Conservation (phyloP, 1,140 invertebrate species). For the Psilanteris sp. region DNA sequence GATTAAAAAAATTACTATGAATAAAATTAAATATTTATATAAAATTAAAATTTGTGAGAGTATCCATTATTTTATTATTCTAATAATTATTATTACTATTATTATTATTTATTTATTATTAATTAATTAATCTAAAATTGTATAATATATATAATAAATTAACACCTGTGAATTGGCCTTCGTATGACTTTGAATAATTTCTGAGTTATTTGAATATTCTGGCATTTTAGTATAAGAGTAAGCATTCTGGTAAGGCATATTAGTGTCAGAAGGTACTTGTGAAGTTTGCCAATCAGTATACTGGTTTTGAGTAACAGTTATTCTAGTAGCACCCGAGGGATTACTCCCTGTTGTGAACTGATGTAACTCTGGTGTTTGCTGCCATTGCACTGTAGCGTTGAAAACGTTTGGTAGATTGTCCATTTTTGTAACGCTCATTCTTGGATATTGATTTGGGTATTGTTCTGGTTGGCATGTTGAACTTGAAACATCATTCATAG, state of each 20-base stretch:
- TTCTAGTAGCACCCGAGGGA: constrained; percentile 16
- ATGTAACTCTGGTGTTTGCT: constrained; percentile 35
- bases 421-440: constrained; percentile 51
- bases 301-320: constrained; percentile 38
- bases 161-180: constrained; percentile 67
- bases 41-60: no score
- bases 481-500: constrained; percentile 7
- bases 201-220: constrained; percentile 63
- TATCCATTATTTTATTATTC: no score
- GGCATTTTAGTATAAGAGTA: constrained; percentile 28
- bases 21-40: no score
- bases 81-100: no score
- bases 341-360: constrained; percentile 6
- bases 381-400: constrained; percentile 41
- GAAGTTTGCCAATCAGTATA: constrained; percentile 16
- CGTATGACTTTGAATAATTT: constrained; percentile 75
- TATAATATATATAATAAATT: no score
- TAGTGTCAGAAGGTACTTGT: constrained; percentile 19
- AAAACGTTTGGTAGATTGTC: constrained; percentile 51
- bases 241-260: constrained; percentile 20
- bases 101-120: no score
- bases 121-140: no score
- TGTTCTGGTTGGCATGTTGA: not conserved
- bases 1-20: no score
- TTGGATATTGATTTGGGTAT: constrained; percentile 41